Base-by-base conservation (phyloP, 2,888 invertebrate species). In the Smittia sp. region DNA sequence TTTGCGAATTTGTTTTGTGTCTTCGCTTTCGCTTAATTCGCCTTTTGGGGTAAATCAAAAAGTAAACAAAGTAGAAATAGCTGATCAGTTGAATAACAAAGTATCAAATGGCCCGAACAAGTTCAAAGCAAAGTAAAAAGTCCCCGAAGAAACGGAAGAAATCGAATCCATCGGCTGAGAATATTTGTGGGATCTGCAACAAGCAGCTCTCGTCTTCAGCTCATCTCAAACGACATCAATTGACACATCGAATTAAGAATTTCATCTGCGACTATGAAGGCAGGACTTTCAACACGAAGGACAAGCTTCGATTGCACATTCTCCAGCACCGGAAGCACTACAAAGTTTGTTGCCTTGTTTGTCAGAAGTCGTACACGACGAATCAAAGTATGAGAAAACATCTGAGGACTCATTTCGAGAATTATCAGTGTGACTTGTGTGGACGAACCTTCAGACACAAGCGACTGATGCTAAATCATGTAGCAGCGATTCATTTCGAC, bases 351-450 rank as follows among this genome's bases (percentile, higher is more conserved):
- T 72, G 72, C 38, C n/a, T 38, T 18, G 62, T 72, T 15, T 72
- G 72, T 7, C 9, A 20, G 4, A 32, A 38, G 15, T 52, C 52
- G 22, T 72, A 72, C 38, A 72, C 15, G 7, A 72, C 72, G 1
- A 38, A 72, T 72, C 72, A 72, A 13, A 54, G 54, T 1, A 70
- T 70, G 69, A 52, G 69, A 20, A 70, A 70, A 32, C 69, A 72
- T 72, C 15, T 72, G 20, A 72, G 72, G n/a, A 72, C 72, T 72
- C 72, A 72, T n/a, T 72, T 72, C 2, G 54, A 72, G 39, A 11
- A 58, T 3, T 62, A 72, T 62, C 72, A 72, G 13, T 72, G 72
- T 20, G 38, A 72, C 1, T 7, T 7, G 4, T 72, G 72, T 39
- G 72, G 72, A 6, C 38, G 38, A 22, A 39, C 54, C 9, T 72